These are phyloP conservation scores for Drosophila affinis DNA, from an alignment of 2,888 invertebrate species.

Conservation along the genomic window DNA sequence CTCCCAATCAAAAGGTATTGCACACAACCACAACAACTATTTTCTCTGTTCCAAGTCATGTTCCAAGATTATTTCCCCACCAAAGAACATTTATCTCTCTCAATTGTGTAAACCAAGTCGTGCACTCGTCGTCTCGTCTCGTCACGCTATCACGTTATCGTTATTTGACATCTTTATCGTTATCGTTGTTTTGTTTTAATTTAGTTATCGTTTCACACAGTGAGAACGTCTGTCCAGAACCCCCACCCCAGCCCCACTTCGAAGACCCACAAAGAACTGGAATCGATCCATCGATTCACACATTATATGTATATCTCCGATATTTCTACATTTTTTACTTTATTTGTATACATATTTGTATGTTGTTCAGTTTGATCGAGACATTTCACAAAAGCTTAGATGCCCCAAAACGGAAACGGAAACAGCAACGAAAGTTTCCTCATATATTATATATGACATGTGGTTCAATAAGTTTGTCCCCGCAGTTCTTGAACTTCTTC, in stretches of 20 bases:
- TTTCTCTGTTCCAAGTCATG: neutral
- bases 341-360: neutral
- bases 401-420: neutral
- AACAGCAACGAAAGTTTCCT: too few species aligned
- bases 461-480: too few species aligned
- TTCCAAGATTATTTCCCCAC: neutral
- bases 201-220: constrained; percentile 3
- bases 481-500: neutral
- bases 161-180: constrained; percentile 5
- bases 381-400: neutral
- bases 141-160: constrained; percentile 9
- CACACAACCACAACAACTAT: neutral
- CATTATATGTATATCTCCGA: neutral
- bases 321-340: neutral
- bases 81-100: neutral
- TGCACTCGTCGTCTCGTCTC: neutral
- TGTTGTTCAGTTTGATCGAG: neutral
- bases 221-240: constrained; percentile 1
- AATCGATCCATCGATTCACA: constrained; percentile 36
- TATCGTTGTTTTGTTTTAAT: constrained; percentile 14
- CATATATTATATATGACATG: too few species aligned
- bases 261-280: constrained; percentile 52
- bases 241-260: constrained; percentile 1
- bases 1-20: neutral
- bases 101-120: neutral